These are phyloP conservation scores for Lophius americanus DNA, from an alignment of 2,797 vertebrate species.

Conservation along the genomic window DNA sequence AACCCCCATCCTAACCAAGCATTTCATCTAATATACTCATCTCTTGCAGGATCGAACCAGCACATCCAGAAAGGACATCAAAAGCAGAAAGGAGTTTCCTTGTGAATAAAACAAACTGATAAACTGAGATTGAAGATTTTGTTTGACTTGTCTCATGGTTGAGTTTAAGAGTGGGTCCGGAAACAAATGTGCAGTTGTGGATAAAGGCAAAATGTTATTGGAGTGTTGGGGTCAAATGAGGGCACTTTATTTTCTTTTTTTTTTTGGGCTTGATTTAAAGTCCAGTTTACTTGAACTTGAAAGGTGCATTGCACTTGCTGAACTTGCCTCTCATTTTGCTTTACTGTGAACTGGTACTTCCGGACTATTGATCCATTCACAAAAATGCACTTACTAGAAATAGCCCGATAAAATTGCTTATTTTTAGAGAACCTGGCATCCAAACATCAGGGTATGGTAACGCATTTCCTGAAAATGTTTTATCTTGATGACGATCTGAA, in stretches of 20 bases:
- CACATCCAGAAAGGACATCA: not conserved
- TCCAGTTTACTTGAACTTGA: not conserved
- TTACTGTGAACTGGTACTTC: constrained; percentile 35
- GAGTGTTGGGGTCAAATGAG: not conserved
- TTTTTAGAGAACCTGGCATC: too few relatives aligned
- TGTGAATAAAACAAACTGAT: constrained; percentile 49
- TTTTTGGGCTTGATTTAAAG: constrained; percentile 2
- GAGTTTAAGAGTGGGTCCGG: not conserved
- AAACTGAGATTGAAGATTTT: not conserved
- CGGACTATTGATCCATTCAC: constrained; percentile 52
- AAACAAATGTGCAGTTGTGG: not conserved
- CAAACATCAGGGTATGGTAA: too few relatives aligned
- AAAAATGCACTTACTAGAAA: constrained; percentile 33
- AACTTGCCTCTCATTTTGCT: constrained; percentile 26
- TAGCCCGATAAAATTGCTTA: constrained; percentile 7
- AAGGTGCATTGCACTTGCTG: constrained; percentile 40
- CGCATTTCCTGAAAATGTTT: too few relatives aligned
- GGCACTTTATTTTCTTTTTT: not conserved
- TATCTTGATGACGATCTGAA: too few relatives aligned
- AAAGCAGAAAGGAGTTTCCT: not conserved
- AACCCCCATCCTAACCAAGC: not conserved
- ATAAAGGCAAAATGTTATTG: not conserved
- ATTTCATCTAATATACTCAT: constrained; percentile 2
- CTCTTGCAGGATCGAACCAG: constrained; percentile 48
- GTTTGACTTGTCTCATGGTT: not conserved